Conservation (phyloP, 2,113 vertebrate genomes). For the Heterotilapia buettikoferi region DNA sequence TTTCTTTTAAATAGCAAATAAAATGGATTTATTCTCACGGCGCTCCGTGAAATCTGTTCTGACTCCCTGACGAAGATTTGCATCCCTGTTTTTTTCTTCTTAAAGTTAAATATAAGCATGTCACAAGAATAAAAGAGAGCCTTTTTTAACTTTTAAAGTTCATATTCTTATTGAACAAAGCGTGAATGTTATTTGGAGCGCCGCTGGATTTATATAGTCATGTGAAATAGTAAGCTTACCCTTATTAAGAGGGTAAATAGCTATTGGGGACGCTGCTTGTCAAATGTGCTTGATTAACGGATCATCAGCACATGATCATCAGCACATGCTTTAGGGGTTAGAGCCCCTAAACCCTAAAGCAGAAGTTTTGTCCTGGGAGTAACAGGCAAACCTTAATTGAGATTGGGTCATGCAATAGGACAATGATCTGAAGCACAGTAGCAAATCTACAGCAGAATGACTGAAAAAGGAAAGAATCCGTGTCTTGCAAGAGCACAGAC, state of each 20-base stretch:
- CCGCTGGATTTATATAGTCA: not conserved
- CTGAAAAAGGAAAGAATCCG: not conserved
- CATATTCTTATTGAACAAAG: not conserved
- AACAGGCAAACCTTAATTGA: not conserved
- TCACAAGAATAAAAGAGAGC: not conserved
- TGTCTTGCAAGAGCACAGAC: not conserved
- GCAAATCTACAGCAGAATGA: not conserved
- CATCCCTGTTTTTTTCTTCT: not conserved
- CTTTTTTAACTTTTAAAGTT: not conserved
- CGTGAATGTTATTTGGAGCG: not conserved
- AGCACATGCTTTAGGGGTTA: too few species aligned
- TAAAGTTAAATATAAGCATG: not conserved
- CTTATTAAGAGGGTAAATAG: not conserved
- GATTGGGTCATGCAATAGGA: not conserved
- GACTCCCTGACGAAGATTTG: not conserved
- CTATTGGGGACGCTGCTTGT: not conserved
- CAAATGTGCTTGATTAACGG: not conserved
- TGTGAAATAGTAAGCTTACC: not conserved
- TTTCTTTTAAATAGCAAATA: not conserved
- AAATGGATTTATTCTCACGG: not conserved
- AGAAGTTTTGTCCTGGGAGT: not conserved
- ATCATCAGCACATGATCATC: too few species aligned
- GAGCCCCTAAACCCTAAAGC: too few species aligned
- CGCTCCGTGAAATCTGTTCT: not conserved
- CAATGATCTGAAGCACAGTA: not conserved